Evolutionary conservation across 2,797 vertebrate genomes (phyloP).

Genomic region (Psittacula echo): DNA sequence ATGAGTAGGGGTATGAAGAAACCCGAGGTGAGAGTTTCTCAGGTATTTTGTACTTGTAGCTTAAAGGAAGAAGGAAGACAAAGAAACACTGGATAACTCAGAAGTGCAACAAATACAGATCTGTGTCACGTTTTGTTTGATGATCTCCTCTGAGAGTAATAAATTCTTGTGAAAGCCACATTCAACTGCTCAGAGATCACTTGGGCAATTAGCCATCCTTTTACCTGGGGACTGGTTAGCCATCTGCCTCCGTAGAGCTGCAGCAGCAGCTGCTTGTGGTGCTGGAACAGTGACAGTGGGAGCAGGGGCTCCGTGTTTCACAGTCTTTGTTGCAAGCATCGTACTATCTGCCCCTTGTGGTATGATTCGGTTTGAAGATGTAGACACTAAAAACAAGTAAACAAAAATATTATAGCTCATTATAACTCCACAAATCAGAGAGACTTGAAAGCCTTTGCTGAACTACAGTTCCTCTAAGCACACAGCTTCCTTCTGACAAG

Average conservation of each 20-base stretch:
- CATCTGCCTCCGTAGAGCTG: constrained; percentile 91
- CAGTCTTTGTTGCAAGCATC: constrained; percentile 92
- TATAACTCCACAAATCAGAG: background rate
- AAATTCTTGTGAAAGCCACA: background rate
- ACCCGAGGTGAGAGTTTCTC: background rate
- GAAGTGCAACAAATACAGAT: background rate
- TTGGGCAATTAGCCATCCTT: background rate
- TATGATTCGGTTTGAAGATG: constrained; percentile 79
- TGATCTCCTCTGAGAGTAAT: background rate
- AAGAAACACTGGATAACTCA: background rate
- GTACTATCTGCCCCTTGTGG: constrained; percentile 91
- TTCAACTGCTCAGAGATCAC: background rate
- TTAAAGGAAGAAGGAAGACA: background rate
- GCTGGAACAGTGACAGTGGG: constrained; percentile 83
- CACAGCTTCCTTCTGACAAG: background rate
- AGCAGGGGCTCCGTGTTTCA: constrained; percentile 91
- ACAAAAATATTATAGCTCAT: background rate
- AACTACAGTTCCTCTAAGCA: background rate
- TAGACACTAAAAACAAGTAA: constrained; percentile 48
- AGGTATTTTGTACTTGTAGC: background rate
- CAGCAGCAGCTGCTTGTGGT: constrained; percentile 90
- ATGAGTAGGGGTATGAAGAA: background rate
- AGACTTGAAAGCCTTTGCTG: background rate
- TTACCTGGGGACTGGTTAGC: constrained; percentile 89
- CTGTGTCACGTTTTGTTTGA: background rate